Percentiles rank a stretch among this genome's conserved stretches.
phyloP scores from a whole-genome alignment of 2,113 vertebrate genomes.

The Lanius collurio region DNA sequence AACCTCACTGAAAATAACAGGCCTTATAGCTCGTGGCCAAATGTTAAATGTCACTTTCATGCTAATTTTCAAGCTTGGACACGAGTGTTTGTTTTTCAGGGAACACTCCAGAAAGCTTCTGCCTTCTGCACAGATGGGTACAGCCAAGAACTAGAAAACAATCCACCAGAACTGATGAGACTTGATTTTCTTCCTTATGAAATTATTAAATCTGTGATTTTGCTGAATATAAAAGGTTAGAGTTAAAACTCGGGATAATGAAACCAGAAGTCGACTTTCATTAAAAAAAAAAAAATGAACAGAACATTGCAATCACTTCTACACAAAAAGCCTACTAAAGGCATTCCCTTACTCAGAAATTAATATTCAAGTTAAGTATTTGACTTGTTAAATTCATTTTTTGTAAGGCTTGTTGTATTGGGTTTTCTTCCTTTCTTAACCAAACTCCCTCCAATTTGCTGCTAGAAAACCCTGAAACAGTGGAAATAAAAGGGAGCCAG shows the following conservation, averaged over 20 bases:
- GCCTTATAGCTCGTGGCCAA: slow-evolving; percentile 13
- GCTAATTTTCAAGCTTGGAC: slow-evolving; percentile 28
- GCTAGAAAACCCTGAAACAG: background rate
- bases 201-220: background rate
- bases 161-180: background rate
- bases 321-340: background rate
- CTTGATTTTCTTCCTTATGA: background rate
- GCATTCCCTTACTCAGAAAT: background rate
- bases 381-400: background rate
- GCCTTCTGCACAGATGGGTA: slow-evolving; percentile 6
- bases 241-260: background rate
- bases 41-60: slow-evolving; percentile 52
- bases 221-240: background rate
- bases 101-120: background rate
- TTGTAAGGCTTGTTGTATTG: background rate
- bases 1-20: slow-evolving; percentile 2
- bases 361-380: background rate
- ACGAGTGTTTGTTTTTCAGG: slow-evolving; percentile 33
- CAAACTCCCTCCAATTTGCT: background rate
- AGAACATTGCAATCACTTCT: background rate
- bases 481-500: background rate
- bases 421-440: background rate
- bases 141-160: slow-evolving; percentile 8
- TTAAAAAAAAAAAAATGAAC: background rate
- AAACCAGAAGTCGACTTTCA: background rate